Conservation (phyloP, 2,888 invertebrate species). For the Drosophila flavopinicola region DNA sequence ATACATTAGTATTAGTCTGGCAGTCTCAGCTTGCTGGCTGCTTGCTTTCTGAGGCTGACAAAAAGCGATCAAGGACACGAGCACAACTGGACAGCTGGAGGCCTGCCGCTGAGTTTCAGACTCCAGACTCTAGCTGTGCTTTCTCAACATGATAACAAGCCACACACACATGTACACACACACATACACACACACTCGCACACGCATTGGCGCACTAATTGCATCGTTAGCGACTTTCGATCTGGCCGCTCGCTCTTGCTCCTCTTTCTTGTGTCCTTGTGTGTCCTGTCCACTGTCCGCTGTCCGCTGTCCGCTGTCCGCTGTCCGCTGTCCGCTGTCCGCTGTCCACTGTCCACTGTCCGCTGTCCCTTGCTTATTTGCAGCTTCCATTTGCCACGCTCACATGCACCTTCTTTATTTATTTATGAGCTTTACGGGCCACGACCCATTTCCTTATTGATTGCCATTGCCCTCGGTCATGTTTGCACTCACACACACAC, state of each 20-base stretch:
- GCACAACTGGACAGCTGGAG: slow-evolving; percentile 9
- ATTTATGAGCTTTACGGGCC: slow-evolving; percentile 52
- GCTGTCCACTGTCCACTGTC: no score
- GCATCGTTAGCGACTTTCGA: slow-evolving; percentile 72
- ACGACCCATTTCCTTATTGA: slow-evolving; percentile 60
- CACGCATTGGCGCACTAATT: slow-evolving; percentile 49
- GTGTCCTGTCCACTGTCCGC: no score
- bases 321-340: no score
- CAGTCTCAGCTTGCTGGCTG: not conserved
- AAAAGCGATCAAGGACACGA: not conserved
- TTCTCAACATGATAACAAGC: slow-evolving; percentile 22
- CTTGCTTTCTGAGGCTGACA: no score
- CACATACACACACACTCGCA: slow-evolving; percentile 4
- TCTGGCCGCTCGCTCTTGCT: slow-evolving; percentile 9
- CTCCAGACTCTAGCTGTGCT: slow-evolving; percentile 13
- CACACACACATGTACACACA: not conserved
- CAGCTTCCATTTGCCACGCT: slow-evolving; percentile 25
- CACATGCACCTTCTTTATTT: slow-evolving; percentile 54
- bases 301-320: no score
- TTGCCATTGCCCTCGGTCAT: slow-evolving; percentile 35
- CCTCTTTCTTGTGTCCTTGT: slow-evolving; percentile 13
- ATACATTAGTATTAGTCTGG: not conserved
- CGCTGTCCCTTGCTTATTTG: slow-evolving; percentile 15
- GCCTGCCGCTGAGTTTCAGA: slow-evolving; percentile 11
- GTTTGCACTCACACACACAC: slow-evolving; percentile 22